Evolutionary conservation across 2,888 invertebrate genomes (phyloP).

Genomic region (Eupeodes latifasciatus): DNA sequence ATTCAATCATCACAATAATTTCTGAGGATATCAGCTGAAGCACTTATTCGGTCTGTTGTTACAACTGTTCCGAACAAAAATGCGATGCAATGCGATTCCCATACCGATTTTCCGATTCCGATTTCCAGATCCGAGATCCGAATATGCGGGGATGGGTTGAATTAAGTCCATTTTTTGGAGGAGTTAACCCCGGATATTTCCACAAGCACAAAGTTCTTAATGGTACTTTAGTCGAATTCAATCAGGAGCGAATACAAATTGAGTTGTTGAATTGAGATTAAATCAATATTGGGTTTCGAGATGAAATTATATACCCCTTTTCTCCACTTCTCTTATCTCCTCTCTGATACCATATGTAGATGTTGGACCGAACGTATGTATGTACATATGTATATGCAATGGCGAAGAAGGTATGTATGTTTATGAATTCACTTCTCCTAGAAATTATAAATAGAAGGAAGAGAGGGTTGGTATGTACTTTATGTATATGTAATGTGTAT

Average conservation of each 20-base stretch:
- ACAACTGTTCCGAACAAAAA: neutral
- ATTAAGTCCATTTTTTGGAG: slow-evolving; percentile 41
- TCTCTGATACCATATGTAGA: too few species aligned
- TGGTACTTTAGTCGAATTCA: slow-evolving; percentile 46
- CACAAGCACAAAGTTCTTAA: slow-evolving; percentile 31
- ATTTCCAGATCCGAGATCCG: neutral
- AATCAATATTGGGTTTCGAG: slow-evolving; percentile 40
- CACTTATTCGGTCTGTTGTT: slow-evolving; percentile 34
- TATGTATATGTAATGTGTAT: too few species aligned
- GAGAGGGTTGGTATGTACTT: too few species aligned
- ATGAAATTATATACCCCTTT: slow-evolving; percentile 20
- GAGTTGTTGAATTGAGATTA: slow-evolving; percentile 49
- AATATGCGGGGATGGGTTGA: neutral
- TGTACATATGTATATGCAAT: neutral
- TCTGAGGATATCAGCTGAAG: slow-evolving; percentile 27
- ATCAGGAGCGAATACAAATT: slow-evolving; percentile 51
- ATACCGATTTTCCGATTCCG: neutral
- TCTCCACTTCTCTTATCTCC: too few species aligned
- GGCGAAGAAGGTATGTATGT: neutral
- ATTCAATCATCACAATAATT: slow-evolving; percentile 54
- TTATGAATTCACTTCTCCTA: neutral
- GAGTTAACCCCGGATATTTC: slow-evolving; percentile 35
- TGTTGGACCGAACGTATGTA: too few species aligned
- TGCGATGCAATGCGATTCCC: neutral
- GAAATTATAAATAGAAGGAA: neutral